A percentile compares a stretch with the other conserved stretches of the same genome.
These are phyloP conservation scores for Polymixis lichenea DNA, from an alignment of 2,888 invertebrate genomes.

Conservation along the genomic window DNA sequence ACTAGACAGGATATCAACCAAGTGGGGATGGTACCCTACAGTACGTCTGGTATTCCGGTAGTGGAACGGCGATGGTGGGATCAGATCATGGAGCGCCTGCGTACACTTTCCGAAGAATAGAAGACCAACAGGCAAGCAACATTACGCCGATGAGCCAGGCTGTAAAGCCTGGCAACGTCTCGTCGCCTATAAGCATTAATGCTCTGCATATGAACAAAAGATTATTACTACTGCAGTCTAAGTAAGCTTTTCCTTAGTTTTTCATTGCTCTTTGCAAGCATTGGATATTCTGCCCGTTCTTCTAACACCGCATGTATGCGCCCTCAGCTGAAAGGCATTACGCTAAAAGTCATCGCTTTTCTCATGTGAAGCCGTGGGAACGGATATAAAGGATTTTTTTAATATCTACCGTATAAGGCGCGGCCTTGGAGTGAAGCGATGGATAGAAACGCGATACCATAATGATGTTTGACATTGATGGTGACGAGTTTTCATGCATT, in stretches of 20 bases:
- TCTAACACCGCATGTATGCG: not conserved
- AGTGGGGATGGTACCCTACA: not conserved
- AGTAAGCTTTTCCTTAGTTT: not conserved
- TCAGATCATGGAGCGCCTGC: no score
- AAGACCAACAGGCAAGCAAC: no score
- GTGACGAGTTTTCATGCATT: conserved; percentile 25
- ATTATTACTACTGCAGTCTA: not conserved
- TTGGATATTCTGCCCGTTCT: conserved; percentile 30
- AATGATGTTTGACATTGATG: conserved; percentile 45
- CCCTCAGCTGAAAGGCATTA: conserved; percentile 60
- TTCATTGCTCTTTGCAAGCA: not conserved
- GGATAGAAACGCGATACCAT: conserved; percentile 49
- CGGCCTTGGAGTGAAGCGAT: conserved; percentile 43
- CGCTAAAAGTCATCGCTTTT: conserved; percentile 63
- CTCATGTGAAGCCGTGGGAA: conserved; percentile 50
- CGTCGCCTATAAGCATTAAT: no score
- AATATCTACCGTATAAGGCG: conserved; percentile 55
- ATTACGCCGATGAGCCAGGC: no score
- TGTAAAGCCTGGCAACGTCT: no score
- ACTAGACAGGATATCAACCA: not conserved
- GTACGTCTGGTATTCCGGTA: not conserved
- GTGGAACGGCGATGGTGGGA: not conserved
- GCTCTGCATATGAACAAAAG: not conserved
- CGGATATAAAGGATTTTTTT: conserved; percentile 64
- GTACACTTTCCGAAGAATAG: no score